Percentiles rank a stretch among this genome's conserved stretches.
Evolutionary conservation across 2,113 vertebrate species (phyloP).

Genomic region (Raja brachyura): DNA sequence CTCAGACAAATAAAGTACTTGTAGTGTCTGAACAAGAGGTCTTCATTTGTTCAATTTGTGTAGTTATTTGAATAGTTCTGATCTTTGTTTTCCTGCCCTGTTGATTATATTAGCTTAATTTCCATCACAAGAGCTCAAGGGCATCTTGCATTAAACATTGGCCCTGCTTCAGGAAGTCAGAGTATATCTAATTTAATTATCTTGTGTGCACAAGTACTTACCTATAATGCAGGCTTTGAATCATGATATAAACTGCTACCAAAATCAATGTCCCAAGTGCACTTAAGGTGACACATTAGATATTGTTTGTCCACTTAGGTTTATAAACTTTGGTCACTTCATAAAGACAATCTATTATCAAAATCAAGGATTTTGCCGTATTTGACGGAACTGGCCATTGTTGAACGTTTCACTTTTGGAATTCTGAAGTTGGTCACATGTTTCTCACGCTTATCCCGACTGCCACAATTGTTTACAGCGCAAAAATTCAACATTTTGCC

Average conservation of each 20-base stretch:
- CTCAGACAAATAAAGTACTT: no score
- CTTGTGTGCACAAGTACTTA: background rate
- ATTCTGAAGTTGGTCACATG: no score
- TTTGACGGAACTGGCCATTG: background rate
- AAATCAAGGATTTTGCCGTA: background rate
- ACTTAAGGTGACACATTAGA: background rate
- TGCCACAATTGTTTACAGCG: no score
- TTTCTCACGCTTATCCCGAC: no score
- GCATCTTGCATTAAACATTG: background rate
- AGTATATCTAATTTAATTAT: background rate
- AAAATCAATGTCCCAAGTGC: background rate
- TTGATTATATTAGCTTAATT: background rate
- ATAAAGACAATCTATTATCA: background rate
- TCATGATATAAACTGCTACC: background rate
- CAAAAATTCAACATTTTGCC: no score
- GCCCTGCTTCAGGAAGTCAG: background rate
- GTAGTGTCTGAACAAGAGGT: no score
- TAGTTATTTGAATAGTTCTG: background rate
- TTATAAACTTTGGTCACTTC: background rate
- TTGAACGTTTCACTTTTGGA: no score
- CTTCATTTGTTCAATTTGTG: background rate
- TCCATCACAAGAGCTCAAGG: background rate
- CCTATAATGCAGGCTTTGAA: background rate
- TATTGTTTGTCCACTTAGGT: background rate
- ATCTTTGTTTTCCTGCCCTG: no score